phyloP scores from a whole-genome alignment of 1,140 invertebrate species.

The Hesperophylax magnus region DNA sequence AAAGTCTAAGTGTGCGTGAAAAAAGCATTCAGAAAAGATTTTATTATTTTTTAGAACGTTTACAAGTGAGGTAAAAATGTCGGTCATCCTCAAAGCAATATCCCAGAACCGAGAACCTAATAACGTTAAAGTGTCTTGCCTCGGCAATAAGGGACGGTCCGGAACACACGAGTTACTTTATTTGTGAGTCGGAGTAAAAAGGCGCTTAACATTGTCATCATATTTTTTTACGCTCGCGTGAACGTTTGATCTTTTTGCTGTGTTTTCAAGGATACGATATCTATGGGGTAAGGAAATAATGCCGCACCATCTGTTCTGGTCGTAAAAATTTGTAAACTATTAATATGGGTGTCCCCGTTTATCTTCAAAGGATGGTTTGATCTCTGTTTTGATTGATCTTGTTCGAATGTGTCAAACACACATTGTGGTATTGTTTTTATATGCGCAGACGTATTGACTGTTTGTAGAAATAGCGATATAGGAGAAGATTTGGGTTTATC shows the following conservation, averaged over 20 bases:
- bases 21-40: not conserved
- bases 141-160: conserved; percentile 5
- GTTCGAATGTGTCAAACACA: conserved; percentile 29
- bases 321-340: conserved; percentile 47
- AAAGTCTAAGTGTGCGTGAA: too few species aligned
- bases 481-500: too few species aligned
- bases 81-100: conserved; percentile 44
- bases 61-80: conserved; percentile 17
- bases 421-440: not conserved
- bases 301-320: not conserved
- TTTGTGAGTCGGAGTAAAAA: conserved; percentile 12
- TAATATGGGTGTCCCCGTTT: conserved; percentile 37
- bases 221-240: not conserved
- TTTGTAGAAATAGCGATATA: not conserved
- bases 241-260: not conserved
- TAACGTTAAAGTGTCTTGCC: conserved; percentile 33
- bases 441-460: not conserved
- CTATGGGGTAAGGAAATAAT: not conserved
- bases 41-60: not conserved
- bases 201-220: not conserved
- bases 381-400: conserved; percentile 37
- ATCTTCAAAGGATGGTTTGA: conserved; percentile 36
- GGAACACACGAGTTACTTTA: not conserved
- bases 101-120: conserved; percentile 41
- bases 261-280: not conserved